phyloP scores from a whole-genome alignment of 2,888 invertebrate genomes.

The Oscheius sp. region DNA sequence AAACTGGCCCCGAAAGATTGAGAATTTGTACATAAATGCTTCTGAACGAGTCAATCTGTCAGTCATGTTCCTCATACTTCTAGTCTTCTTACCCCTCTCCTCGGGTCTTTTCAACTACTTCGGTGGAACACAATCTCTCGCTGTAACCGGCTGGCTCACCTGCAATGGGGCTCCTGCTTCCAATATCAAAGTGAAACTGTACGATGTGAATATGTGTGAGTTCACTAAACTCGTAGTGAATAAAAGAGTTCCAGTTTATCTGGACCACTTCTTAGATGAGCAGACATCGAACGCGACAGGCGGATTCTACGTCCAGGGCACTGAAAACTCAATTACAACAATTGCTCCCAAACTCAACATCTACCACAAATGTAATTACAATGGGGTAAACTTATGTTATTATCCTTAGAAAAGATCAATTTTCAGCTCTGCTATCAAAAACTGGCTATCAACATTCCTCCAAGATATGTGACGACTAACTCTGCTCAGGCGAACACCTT shows the following conservation, averaged over 20 bases:
- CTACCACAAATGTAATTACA: conserved; percentile 33
- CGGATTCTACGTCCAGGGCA: conserved; percentile 23
- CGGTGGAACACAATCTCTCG: conserved; percentile 17
- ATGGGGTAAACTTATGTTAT: conserved; percentile 11
- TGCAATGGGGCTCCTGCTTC: conserved; percentile 24
- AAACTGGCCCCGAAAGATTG: background rate
- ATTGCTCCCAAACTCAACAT: conserved; percentile 22
- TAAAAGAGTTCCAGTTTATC: conserved; percentile 2
- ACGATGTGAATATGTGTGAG: conserved; percentile 26
- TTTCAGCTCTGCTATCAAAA: conserved; percentile 33
- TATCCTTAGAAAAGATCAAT: background rate
- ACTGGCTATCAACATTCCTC: conserved; percentile 22
- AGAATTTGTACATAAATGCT: background rate
- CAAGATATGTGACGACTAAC: conserved; percentile 8
- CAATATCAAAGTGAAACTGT: conserved; percentile 26
- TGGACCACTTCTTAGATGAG: conserved; percentile 30
- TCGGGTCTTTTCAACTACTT: conserved; percentile 23
- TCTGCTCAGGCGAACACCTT: conserved; percentile 5
- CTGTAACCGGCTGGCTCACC: conserved; percentile 21
- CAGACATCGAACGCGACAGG: conserved; percentile 25
- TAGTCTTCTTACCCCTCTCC: conserved; percentile 16
- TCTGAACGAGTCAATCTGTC: background rate
- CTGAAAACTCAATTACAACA: conserved; percentile 25
- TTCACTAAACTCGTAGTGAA: background rate
- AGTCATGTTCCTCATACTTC: conserved; percentile 10